A percentile compares a stretch with the other conserved stretches of the same genome.
Conservation (phyloP, 2,888 invertebrate genomes). For the Blastobasis lacticolella region DNA sequence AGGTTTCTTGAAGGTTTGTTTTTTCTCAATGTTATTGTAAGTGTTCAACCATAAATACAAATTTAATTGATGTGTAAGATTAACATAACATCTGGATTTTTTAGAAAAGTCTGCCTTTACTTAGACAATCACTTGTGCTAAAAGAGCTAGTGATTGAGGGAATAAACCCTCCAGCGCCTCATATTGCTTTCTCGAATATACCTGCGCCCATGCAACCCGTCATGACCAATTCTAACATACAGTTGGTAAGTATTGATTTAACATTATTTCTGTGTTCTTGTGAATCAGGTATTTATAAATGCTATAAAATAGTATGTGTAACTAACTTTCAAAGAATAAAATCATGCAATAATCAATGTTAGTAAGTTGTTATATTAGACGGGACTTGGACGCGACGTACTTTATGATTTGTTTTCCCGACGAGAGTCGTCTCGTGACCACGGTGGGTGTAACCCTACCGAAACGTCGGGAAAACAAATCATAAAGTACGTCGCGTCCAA, state of each 20-base stretch:
- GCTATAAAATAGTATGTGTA: too few species aligned
- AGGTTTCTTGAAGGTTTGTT: conserved; percentile 91
- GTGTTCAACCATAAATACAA: too few species aligned
- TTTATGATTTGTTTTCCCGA: too few species aligned
- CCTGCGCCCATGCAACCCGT: conserved; percentile 35
- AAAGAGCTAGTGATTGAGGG: conserved; percentile 96
- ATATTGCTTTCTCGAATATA: conserved; percentile 43
- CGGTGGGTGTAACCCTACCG: too few species aligned
- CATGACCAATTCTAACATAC: conserved; percentile 34
- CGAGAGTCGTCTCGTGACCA: too few species aligned
- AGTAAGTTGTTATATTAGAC: too few species aligned
- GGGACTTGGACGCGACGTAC: too few species aligned
- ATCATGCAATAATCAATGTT: too few species aligned
- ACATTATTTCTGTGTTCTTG: too few species aligned
- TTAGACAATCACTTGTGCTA: conserved; percentile 91
- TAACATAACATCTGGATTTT: conserved; percentile 23
- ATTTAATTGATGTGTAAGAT: background rate
- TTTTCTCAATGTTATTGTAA: background rate
- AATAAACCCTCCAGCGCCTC: conserved; percentile 89
- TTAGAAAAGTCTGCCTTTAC: conserved; percentile 94
- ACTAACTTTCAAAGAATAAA: background rate
- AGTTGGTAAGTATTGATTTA: conserved; percentile 10
- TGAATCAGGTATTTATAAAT: too few species aligned
- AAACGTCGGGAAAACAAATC: too few species aligned
- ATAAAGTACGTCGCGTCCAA: too few species aligned